Evolutionary conservation across 2,888 invertebrate genomes (phyloP), one percentile per base, ranked within the genome.

Genomic region (Trichopria drosophilae): DNA sequence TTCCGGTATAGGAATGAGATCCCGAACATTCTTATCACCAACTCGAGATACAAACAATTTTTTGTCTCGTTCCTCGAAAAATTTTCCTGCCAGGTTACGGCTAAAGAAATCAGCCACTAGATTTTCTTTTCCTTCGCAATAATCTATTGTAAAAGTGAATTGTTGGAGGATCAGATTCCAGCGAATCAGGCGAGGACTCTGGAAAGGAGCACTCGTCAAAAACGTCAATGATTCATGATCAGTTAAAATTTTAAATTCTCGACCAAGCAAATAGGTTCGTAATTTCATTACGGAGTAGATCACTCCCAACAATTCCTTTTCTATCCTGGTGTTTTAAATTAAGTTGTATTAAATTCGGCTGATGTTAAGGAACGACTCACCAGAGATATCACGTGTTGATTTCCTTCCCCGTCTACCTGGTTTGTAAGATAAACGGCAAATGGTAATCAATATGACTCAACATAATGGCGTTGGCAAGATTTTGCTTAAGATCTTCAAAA

Each of bases 141-240:
- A 51, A 16, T 51, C 44, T 1, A 67, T 23, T 0, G 9, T 34
- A 35, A 61, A 68, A 34, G 51, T 36, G 46, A 59, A 69, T 39
- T 64, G 61, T 19, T 66, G 62, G 4, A 67, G 31, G 7, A 51
- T 50, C 0, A 63, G 19, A 12, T 57, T 50, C 67, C 68, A 70
- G 1, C 69, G 45, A 3, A 54, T 56, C 1, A 70, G 26, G 1
- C 67, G 49, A 1, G 59, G 45, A 13, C 49, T 59, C 4, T 58
- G 52, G 19, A 65, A 50, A 6, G 58, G 44, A 23, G 69, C 66
- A 0, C 47, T 54, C 10, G 52, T 53, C 4, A 70, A 31, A 42
- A 65, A 70, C 0, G n/a, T n/a, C n/a, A n/a, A n/a, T n/a, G n/a
- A n/a, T n/a, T n/a, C n/a, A 24, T 47, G 47, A 32, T 47, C 70